Base-by-base conservation (phyloP, 2,113 vertebrate genomes). In the Austrofundulus limnaeus region DNA sequence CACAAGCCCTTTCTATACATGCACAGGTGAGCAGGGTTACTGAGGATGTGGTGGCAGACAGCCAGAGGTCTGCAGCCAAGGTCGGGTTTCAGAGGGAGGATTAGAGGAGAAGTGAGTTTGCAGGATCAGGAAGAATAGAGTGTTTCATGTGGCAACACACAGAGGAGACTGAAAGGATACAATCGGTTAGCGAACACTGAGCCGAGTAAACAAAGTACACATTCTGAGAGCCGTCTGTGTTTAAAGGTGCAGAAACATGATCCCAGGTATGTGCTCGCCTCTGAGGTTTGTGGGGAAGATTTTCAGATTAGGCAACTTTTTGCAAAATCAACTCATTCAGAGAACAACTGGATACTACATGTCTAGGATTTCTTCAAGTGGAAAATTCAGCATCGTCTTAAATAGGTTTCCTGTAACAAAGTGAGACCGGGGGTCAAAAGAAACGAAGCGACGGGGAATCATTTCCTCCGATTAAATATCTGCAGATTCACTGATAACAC, bases 41-140 rank as follows among this genome's bases (percentile, higher is more conserved):
- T 43, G 72, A 75, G 77, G 75, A 65, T 61, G 55, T 2, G 63
- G 58, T 81, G 87, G 86, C 78, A 80, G 67, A 45, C 54, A 65
- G 68, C 83, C 83, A 84, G 75, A 78, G 63, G 77, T 77, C 70
- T 72, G 53, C 54, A 61, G 70, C n/a, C 21, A 61, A 12, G 72
- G 72, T 88, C 73, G 71, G 72, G 79, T 89, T 89, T 85, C 87
- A 85, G 69, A 2, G 1, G 47, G 56, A 47, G 50, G 64, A 75
- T 74, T 62, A 64, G 61, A 57, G 34, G 49, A 47, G 68, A 70
- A 62, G 65, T 16, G 16, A 50, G 38, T 55, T 38, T 65, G 77
- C 19, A 20, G 53, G 70, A 63, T 56, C 45, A 66, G 38, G 48
- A 56, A 63, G 38, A 62, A 14, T 58, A 66, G 31, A 59, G 57